Base-by-base conservation (phyloP, 2,797 vertebrate species). In the Serranus cabrilla region DNA sequence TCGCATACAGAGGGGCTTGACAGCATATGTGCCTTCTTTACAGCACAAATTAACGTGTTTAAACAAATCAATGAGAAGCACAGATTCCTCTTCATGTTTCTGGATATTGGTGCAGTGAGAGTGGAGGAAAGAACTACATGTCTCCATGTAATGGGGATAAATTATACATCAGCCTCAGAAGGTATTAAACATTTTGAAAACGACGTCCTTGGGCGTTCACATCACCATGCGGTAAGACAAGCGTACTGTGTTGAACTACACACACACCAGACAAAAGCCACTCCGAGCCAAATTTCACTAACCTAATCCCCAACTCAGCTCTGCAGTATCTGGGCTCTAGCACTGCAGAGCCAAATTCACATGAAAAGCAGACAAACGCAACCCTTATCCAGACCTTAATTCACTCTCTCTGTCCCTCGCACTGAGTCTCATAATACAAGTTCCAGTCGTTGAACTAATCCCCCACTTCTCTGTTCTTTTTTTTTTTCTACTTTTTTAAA, bases 391-490 rank as follows among this genome's bases (percentile, higher is more conserved):
- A 77, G 78, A 87, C 87, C 79, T 71, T 76, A 81, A 75, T 90
- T 87, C 85, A 65, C 64, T 85, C 73, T 79, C 55, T 75, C 81
- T 45, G 60, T 66, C 58, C 71, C 61, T 69, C 18, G 31, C 21
- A 57, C 64, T 5, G 25, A 76, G 61, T 71, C 65, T 87, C 65
- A 84, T 75, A 85, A 90, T 83, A 81, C 74, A 82, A 83, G 84
- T 88, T 89, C 65, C 81, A 89, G 82, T 84, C 39, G 1, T 31
- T 87, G 78, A 89, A 65, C 87, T 84, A 91, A 92, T 92, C 87
- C 83, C 43, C 39, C 72, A 74, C 76, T 87, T 82, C 62, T 75
- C 61, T 84, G 61, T 71, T 87, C 74, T 64, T 71, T 71, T 76
- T 49, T 74, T 65, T 42, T 14, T 23, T 34, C 7, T 9, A 3